Conservation (phyloP, 2,888 invertebrate species). For the Ophioninae sp. region DNA sequence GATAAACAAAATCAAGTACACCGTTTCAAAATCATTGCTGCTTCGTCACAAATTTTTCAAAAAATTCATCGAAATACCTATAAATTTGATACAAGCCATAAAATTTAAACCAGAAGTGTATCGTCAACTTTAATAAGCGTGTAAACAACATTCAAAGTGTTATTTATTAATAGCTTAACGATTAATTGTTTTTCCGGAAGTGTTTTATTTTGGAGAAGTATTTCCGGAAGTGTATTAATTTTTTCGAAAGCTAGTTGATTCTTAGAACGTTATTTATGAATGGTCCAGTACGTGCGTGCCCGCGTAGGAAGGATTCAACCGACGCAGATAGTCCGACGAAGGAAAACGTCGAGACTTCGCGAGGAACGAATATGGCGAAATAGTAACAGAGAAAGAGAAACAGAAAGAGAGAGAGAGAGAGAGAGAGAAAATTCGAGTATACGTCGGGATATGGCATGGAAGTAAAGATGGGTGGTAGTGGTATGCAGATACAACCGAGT, state of each 20-base stretch:
- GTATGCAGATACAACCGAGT: conserved; percentile 77
- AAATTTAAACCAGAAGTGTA: no score
- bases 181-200: background rate
- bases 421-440: conserved; percentile 53
- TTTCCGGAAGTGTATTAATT: background rate
- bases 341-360: conserved; percentile 40
- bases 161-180: background rate
- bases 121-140: no score
- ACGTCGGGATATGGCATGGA: conserved; percentile 18
- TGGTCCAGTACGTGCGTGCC: conserved; percentile 39
- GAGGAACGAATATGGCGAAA: conserved; percentile 2
- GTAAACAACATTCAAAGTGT: no score
- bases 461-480: conserved; percentile 60
- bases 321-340: conserved; percentile 41
- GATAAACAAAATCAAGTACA: no score
- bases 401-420: no score
- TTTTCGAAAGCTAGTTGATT: background rate
- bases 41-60: no score
- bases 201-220: background rate
- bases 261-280: conserved; percentile 24
- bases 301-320: conserved; percentile 43
- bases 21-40: no score
- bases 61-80: no score
- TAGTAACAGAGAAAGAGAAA: no score
- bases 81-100: no score